A percentile compares a stretch with the other conserved stretches of the same genome.
Evolutionary conservation across 2,797 vertebrate species (phyloP).

Genomic region (Babyrousa celebensis): DNA sequence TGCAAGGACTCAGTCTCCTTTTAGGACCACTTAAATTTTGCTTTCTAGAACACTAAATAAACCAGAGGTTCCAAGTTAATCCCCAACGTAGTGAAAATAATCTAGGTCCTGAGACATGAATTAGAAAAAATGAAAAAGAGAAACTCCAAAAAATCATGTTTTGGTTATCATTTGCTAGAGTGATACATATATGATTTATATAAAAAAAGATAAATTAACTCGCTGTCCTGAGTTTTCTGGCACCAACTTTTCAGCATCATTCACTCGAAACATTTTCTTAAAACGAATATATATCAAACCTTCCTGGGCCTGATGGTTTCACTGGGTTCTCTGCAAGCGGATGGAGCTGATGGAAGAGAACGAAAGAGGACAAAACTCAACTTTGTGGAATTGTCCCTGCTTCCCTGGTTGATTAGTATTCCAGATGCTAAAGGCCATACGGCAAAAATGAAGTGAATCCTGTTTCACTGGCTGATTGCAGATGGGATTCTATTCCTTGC

Average conservation of each 20-base stretch:
- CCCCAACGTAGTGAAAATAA: not conserved
- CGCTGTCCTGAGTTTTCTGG: not conserved
- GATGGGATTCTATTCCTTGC: not conserved
- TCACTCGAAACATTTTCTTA: not conserved
- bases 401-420: not conserved
- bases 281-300: accelerated
- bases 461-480: not conserved
- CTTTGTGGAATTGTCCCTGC: not conserved
- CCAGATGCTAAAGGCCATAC: not conserved
- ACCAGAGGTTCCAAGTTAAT: not conserved
- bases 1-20: not conserved
- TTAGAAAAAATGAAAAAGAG: not conserved
- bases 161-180: not conserved
- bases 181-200: not conserved
- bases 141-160: not conserved
- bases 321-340: not conserved
- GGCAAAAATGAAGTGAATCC: slow-evolving; percentile 30
- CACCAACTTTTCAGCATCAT: not conserved
- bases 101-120: not conserved
- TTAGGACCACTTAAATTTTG: not conserved
- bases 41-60: not conserved
- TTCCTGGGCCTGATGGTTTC: not conserved
- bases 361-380: not conserved
- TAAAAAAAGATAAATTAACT: not conserved
- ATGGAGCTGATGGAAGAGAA: not conserved